Percentiles rank a stretch among this genome's conserved stretches.
These are phyloP conservation scores for Tortricodes alternella DNA, from an alignment of 2,888 invertebrate species.

Conservation along the genomic window DNA sequence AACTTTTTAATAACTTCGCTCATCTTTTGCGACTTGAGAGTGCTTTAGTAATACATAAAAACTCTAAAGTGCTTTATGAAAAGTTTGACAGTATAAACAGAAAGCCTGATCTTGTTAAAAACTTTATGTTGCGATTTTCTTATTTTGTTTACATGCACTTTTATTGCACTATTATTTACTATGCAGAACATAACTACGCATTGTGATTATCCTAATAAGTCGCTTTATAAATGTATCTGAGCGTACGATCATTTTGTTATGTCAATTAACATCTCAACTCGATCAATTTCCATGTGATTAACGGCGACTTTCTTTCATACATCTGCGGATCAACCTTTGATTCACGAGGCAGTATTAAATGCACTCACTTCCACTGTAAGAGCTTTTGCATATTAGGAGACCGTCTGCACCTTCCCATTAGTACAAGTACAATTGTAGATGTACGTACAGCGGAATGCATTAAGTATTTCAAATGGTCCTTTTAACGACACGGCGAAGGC, in stretches of 20 bases:
- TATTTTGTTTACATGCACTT: neutral
- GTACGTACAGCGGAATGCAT: neutral
- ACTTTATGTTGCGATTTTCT: neutral
- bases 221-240: no score
- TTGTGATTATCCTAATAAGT: no score
- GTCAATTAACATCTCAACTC: no score
- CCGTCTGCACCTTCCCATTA: slow-evolving; percentile 14
- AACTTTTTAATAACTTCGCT: slow-evolving; percentile 1
- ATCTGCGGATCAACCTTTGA: slow-evolving; percentile 2
- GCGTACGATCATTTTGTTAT: no score
- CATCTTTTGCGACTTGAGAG: neutral
- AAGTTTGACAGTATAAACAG: neutral
- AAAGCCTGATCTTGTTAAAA: neutral
- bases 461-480: neutral
- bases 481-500: neutral
- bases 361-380: slow-evolving; percentile 12
- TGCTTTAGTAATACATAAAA: neutral
- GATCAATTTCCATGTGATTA: no score
- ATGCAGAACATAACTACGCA: no score
- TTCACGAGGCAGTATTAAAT: slow-evolving; percentile 6
- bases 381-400: slow-evolving; percentile 26
- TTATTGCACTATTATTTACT: neutral
- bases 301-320: slow-evolving; percentile 9
- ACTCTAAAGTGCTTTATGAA: neutral
- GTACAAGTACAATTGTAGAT: neutral